Percentiles rank a stretch among this genome's conserved stretches.
These are phyloP conservation scores for Junonia oenone DNA, from an alignment of 2,888 invertebrate genomes.

Conservation along the genomic window DNA sequence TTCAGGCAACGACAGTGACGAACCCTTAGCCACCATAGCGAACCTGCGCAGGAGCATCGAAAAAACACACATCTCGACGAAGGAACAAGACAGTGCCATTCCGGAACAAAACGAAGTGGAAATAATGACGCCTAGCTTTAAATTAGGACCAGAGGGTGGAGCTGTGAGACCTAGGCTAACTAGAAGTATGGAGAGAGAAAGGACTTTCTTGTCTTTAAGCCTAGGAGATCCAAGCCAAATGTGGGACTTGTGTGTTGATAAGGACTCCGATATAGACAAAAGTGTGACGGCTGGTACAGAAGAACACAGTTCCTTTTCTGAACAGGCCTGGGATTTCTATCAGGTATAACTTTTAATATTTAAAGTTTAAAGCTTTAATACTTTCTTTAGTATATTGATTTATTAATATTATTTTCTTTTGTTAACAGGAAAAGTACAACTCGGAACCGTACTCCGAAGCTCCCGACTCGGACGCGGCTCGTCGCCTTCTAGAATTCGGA, in stretches of 20 bases:
- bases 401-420: conserved; percentile 25
- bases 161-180: conserved; percentile 61
- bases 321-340: conserved; percentile 97
- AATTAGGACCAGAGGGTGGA: conserved; percentile 80
- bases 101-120: conserved; percentile 59
- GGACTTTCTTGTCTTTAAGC: conserved; percentile 59
- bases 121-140: conserved; percentile 81
- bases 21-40: conserved; percentile 66
- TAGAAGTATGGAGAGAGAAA: conserved; percentile 58
- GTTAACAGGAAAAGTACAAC: conserved; percentile 90
- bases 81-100: conserved; percentile 61
- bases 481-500: conserved; percentile 90
- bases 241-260: conserved; percentile 68
- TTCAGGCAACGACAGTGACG: conserved; percentile 84
- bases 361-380: no score
- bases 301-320: conserved; percentile 90
- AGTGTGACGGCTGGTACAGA: conserved; percentile 84
- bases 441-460: conserved; percentile 94
- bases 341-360: conserved; percentile 80
- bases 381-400: background rate
- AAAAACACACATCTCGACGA: conserved; percentile 64
- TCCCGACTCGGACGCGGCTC: conserved; percentile 90
- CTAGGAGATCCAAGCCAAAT: conserved; percentile 65
- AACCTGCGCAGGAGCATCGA: conserved; percentile 67
- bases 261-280: conserved; percentile 74